Conservation (phyloP, 2,113 vertebrate species). For the Pygoscelis adeliae region DNA sequence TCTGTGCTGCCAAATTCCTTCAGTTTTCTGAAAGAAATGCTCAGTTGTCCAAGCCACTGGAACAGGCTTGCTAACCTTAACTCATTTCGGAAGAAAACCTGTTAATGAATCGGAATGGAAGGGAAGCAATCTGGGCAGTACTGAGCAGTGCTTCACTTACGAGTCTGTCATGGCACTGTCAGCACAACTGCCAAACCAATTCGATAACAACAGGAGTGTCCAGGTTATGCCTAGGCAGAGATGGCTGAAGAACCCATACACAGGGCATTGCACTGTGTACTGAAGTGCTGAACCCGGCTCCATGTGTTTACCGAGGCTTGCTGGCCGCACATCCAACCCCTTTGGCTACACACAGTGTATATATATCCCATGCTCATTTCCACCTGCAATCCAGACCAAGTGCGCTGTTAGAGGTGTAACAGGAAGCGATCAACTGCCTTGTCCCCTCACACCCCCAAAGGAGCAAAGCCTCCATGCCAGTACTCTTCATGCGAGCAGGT, state of each 20-base stretch:
- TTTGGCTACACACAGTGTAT: neutral
- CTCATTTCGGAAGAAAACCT: neutral
- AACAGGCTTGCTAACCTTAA: neutral
- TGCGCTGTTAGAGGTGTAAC: no score
- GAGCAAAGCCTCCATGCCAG: neutral
- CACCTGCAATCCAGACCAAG: neutral
- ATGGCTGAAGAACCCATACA: neutral
- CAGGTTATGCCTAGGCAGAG: neutral
- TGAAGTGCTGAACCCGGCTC: neutral
- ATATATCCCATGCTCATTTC: neutral
- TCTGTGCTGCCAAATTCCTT: neutral
- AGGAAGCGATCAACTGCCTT: neutral
- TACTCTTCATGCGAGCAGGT: neutral
- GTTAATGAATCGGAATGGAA: neutral
- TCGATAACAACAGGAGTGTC: accelerated
- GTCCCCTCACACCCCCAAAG: neutral
- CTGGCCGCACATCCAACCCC: neutral
- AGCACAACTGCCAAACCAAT: neutral
- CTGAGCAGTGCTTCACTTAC: neutral
- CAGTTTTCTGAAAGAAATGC: neutral
- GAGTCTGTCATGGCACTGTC: neutral
- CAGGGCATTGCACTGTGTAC: neutral
- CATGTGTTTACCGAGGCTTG: accelerated
- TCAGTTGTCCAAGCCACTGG: neutral
- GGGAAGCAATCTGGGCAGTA: neutral